These are phyloP conservation scores for Coleophora deauratella DNA, from an alignment of 2,888 invertebrate genomes.

Conservation along the genomic window DNA sequence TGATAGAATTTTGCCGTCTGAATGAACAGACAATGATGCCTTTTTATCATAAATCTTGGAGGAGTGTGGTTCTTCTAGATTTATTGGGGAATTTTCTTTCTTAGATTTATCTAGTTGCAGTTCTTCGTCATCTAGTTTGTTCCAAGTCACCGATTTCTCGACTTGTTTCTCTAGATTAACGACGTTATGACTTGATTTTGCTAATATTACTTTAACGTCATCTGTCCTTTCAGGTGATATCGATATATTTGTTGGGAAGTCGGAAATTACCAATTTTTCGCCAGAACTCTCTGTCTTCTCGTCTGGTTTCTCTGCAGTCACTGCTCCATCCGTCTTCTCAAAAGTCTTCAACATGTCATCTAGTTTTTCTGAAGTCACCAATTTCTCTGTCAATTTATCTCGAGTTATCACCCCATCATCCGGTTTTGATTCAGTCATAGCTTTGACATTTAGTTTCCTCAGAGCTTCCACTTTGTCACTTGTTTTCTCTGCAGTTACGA, in stretches of 20 bases:
- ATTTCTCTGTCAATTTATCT: too few species aligned
- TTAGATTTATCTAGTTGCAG: slow-evolving; percentile 14
- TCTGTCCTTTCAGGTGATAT: too few species aligned
- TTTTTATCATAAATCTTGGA: slow-evolving; percentile 5
- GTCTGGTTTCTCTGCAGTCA: slow-evolving; percentile 6
- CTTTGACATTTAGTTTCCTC: slow-evolving; percentile 10
- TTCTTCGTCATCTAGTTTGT: background rate
- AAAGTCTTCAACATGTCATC: slow-evolving; percentile 8
- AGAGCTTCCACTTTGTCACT: slow-evolving; percentile 13
- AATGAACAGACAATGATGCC: too few species aligned
- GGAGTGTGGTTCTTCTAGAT: too few species aligned
- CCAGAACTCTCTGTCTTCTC: too few species aligned
- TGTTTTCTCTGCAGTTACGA: slow-evolving; percentile 5
- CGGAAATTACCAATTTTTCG: too few species aligned
- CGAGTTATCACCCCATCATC: too few species aligned
- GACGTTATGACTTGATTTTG: slow-evolving; percentile 1
- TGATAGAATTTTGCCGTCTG: too few species aligned
- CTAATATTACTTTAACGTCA: slow-evolving; percentile 7
- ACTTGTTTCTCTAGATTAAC: background rate
- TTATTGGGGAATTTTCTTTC: too few species aligned
- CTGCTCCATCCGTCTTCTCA: slow-evolving; percentile 2
- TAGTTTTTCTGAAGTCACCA: background rate
- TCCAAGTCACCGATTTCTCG: background rate
- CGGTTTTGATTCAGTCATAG: too few species aligned
- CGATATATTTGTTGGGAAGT: too few species aligned